Conservation (phyloP, 2,113 vertebrate genomes). For the Colistium nudipinnis region DNA sequence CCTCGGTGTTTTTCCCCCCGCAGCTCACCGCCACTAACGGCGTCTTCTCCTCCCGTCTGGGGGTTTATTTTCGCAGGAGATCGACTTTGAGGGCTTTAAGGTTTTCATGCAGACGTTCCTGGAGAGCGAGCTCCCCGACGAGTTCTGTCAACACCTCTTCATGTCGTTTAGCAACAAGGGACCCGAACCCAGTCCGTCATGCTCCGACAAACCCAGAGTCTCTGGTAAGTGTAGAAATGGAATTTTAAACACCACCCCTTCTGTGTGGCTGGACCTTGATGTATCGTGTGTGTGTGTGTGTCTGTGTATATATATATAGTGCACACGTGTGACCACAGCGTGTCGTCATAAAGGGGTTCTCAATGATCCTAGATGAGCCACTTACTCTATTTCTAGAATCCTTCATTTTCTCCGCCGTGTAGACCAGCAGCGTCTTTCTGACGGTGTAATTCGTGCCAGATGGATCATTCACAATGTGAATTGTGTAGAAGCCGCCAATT, state of each 20-base stretch:
- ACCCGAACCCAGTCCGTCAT: slow-evolving; percentile 84
- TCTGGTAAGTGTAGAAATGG: slow-evolving; percentile 63
- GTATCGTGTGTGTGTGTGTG: not conserved
- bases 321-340: too few species aligned
- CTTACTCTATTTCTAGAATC: too few species aligned
- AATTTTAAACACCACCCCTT: slow-evolving; percentile 16
- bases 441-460: slow-evolving; percentile 15
- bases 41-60: not conserved
- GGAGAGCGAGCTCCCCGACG: slow-evolving; percentile 90
- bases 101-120: slow-evolving; percentile 97
- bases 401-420: too few species aligned
- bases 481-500: slow-evolving; percentile 36
- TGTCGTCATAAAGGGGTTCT: too few species aligned
- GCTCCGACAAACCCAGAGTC: slow-evolving; percentile 82
- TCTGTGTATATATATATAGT: too few species aligned
- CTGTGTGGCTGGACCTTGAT: too few species aligned
- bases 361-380: too few species aligned
- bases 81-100: slow-evolving; percentile 95
- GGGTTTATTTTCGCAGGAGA: slow-evolving; percentile 79
- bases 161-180: slow-evolving; percentile 92
- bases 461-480: slow-evolving; percentile 17
- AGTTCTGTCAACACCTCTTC: slow-evolving; percentile 93
- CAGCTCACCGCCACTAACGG: not conserved
- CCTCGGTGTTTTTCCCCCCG: not conserved
- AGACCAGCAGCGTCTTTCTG: too few species aligned